Base-by-base conservation (phyloP, 2,113 vertebrate genomes). In the Neomonachus schauinslandi region DNA sequence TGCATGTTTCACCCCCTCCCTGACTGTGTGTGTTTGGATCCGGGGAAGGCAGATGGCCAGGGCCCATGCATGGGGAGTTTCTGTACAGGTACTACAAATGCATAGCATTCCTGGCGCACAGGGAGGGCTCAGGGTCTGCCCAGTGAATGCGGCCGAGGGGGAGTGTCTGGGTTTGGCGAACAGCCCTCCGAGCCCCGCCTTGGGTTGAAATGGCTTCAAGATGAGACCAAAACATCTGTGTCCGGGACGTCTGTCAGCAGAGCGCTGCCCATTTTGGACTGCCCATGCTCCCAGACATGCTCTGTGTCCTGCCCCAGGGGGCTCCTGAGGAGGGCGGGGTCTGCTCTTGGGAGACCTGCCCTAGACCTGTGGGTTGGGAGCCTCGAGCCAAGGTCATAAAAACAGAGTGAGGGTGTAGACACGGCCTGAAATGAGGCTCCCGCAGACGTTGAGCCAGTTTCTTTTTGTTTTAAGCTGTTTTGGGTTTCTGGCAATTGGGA, bases 131-230 rank as follows among this genome's bases (percentile, higher is more conserved):
- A 0, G 36, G 18, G 18, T 74, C 89, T 81, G 59, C 63, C 63
- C 22, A 22, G 16, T 1, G 33, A 19, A 22, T 0, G 0, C n/a
- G 85, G 76, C 93, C 4, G 4, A 63, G 90, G 39, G 22, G 46
- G 83, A 89, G 51, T 14, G 24, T 86, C 91, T 14, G 7, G 69
- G 53, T 11, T 19, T 93, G 96, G 84, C 71, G 13, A 4, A 61
- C 28, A 46, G 81, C 22, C 69, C 71, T 59, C 22, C 1, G 76
- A 76, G 11, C 57, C 13, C 31, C 21, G 1, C 46, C 88, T 82
- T 15, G 3, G 77, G 53, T 86, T 61, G 72, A 93, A 95, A 57
- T 36, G 46, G 36, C 88, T 95, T 81, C 79, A 85, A 93, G 65
- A 84, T 1, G 51, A 94, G 86, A 93, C 74, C 85, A 57, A 91